A percentile compares a stretch with the other conserved stretches of the same genome.
phyloP scores from a whole-genome alignment of 2,797 vertebrate genomes.

The Poecilia picta region DNA sequence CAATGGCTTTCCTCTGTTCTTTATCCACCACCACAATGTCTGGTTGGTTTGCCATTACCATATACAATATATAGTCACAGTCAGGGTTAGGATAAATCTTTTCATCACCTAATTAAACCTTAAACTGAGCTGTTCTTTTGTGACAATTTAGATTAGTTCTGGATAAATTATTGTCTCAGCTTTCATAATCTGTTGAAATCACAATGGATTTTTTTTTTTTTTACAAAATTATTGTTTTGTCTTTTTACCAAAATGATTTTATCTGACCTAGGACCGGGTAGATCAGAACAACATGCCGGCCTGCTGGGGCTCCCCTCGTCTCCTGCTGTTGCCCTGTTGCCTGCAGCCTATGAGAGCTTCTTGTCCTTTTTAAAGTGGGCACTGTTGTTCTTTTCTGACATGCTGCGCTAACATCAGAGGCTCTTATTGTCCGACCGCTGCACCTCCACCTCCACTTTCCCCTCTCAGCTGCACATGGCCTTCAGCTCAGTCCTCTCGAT shows the following conservation, averaged over 20 bases:
- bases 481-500: slow-evolving; percentile 22
- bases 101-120: background rate
- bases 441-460: background rate
- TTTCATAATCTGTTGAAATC: background rate
- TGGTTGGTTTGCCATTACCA: too few relatives aligned
- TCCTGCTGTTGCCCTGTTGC: background rate
- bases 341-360: background rate
- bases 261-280: background rate
- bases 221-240: background rate
- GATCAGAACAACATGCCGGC: background rate
- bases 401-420: slow-evolving; percentile 62
- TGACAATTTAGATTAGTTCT: background rate
- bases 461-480: slow-evolving; percentile 9
- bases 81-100: too few relatives aligned
- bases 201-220: background rate
- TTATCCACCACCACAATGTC: too few relatives aligned
- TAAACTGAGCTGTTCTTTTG: background rate
- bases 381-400: slow-evolving; percentile 2
- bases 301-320: background rate
- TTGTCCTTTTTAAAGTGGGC: slow-evolving; percentile 2
- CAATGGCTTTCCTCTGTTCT: too few relatives aligned
- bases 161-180: background rate
- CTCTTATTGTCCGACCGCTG: slow-evolving; percentile 27
- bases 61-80: too few relatives aligned
- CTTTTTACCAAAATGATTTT: background rate